Percentiles rank a stretch among this genome's conserved stretches.
Conservation (phyloP, 2,113 vertebrate genomes). For the Pedionomus torquatus region DNA sequence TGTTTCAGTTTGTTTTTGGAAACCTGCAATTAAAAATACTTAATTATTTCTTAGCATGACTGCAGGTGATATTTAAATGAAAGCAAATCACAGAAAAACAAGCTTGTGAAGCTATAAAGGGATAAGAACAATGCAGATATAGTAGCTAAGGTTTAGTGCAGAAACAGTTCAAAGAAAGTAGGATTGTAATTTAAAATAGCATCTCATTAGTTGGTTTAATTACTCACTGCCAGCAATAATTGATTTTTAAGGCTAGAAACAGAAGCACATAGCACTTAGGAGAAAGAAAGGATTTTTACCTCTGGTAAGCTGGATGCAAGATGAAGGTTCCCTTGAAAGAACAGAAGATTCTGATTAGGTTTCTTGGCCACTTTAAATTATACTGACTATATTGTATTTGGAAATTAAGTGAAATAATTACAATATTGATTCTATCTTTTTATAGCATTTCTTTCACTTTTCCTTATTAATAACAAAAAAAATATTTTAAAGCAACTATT, state of each 20-base stretch:
- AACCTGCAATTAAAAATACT: conserved; percentile 40
- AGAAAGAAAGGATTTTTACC: conserved; percentile 40
- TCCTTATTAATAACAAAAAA: background rate
- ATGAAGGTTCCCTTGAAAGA: background rate
- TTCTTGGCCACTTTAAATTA: background rate
- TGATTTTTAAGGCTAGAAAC: conserved; percentile 68
- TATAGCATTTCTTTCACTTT: background rate
- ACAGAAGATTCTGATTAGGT: background rate
- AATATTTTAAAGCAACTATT: background rate
- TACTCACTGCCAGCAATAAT: conserved; percentile 68
- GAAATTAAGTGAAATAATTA: background rate
- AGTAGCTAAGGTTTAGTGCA: conserved; percentile 34
- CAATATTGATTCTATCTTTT: background rate
- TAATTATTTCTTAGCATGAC: conserved; percentile 41
- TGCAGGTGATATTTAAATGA: conserved; percentile 32
- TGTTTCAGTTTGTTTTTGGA: background rate
- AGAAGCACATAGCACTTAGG: conserved; percentile 11
- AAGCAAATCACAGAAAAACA: conserved; percentile 25
- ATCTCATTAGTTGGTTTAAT: conserved; percentile 79
- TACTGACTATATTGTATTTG: background rate
- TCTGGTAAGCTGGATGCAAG: conserved; percentile 1
- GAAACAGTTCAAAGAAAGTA: conserved; percentile 59
- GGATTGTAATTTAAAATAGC: conserved; percentile 72
- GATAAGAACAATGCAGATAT: conserved; percentile 28
- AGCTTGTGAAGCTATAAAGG: background rate